phyloP scores from a whole-genome alignment of 2,797 vertebrate species.

The Chiloscyllium punctatum region DNA sequence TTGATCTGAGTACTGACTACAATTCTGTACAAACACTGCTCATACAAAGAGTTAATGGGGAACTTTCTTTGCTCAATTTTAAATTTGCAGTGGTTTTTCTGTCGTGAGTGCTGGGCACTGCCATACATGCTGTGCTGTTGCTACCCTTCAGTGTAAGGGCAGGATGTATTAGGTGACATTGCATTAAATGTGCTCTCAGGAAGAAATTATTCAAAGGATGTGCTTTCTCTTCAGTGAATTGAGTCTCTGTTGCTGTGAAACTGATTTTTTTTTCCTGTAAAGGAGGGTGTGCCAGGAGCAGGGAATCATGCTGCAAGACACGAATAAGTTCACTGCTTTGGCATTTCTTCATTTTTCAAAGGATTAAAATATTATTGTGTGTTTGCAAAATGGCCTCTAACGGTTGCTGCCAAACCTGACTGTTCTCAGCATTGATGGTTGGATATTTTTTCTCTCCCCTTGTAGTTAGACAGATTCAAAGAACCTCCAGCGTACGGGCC shows the following conservation, averaged over 20 bases:
- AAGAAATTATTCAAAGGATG: not conserved
- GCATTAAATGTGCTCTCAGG: not conserved
- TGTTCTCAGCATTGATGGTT: not conserved
- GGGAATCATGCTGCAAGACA: too few relatives aligned
- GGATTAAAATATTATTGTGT: not conserved
- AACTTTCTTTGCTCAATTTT: not conserved
- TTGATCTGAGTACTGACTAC: too few relatives aligned
- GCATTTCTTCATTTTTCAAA: not conserved
- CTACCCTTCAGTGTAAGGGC: not conserved
- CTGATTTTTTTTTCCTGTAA: not conserved
- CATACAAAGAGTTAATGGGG: not conserved
- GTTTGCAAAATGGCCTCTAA: not conserved
- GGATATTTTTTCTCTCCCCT: not conserved
- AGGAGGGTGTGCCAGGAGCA: too few relatives aligned
- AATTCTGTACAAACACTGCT: not conserved
- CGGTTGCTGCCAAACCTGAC: not conserved
- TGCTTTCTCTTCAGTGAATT: not conserved
- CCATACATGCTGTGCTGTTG: too few relatives aligned
- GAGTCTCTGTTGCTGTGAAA: not conserved
- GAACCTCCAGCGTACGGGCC: constrained; percentile 39
- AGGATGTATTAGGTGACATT: not conserved
- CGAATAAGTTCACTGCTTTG: too few relatives aligned
- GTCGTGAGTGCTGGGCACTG: not conserved
- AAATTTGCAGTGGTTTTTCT: not conserved
- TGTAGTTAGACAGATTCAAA: constrained; percentile 40